phyloP scores from a whole-genome alignment of 2,888 invertebrate species.

The Litoditis marina region DNA sequence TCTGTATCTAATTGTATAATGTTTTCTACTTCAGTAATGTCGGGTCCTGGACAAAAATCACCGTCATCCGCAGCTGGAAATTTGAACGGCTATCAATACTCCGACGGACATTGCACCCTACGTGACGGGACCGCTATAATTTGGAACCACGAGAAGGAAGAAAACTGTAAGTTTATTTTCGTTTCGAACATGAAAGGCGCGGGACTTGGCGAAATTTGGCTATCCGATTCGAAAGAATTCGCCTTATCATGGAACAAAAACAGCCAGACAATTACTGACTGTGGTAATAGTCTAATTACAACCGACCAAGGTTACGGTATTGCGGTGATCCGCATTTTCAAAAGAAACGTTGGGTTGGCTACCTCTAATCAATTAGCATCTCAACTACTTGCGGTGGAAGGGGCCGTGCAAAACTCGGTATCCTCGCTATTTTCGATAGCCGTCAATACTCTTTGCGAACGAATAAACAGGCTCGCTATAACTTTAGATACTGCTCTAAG shows the following conservation, averaged over 20 bases:
- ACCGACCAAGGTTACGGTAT: not conserved
- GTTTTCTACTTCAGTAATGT: not conserved
- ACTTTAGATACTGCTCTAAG: not conserved
- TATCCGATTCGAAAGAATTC: not conserved
- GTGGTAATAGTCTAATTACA: not conserved
- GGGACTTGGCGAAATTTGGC: not conserved
- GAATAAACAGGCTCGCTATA: not conserved
- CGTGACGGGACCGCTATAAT: not conserved
- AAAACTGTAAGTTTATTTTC: not conserved
- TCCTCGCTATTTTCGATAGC: not conserved
- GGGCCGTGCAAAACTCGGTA: not conserved
- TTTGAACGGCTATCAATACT: not conserved
- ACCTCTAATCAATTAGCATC: slow-evolving; percentile 9
- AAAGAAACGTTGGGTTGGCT: not conserved
- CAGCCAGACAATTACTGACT: not conserved
- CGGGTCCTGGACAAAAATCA: not conserved
- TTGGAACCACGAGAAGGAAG: not conserved
- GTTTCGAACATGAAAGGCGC: not conserved
- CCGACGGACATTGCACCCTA: not conserved
- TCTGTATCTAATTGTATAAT: not conserved
- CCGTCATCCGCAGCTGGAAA: not conserved
- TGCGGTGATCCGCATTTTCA: not conserved
- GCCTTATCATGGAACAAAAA: slow-evolving; percentile 1
- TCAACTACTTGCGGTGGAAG: slow-evolving; percentile 8
- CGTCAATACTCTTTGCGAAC: not conserved